Evolutionary conservation across 2,113 vertebrate genomes (phyloP).

Genomic region (Microtus ochrogaster): DNA sequence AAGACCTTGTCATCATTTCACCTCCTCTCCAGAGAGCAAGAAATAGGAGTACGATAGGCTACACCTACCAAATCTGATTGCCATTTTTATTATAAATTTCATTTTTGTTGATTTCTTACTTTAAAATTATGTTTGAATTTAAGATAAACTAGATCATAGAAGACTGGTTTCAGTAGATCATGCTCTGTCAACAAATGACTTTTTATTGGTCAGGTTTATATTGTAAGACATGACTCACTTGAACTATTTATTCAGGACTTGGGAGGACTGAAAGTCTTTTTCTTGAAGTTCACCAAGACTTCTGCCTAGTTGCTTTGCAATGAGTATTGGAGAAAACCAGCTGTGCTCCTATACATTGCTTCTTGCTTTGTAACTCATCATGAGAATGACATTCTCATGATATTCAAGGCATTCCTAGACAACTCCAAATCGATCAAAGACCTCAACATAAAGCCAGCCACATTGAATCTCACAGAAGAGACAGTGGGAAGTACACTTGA

Average conservation of each 20-base stretch:
- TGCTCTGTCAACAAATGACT: too few species aligned
- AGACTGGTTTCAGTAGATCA: neutral
- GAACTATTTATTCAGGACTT: neutral
- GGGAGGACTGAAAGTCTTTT: neutral
- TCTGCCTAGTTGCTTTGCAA: neutral
- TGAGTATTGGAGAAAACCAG: neutral
- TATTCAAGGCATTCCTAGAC: constrained; percentile 7
- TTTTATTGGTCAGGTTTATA: neutral
- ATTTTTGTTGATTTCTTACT: neutral
- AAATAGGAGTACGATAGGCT: neutral
- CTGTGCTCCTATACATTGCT: neutral
- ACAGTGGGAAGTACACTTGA: too few species aligned
- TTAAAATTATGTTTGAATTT: constrained; percentile 11
- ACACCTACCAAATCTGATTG: neutral
- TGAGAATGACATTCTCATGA: neutral
- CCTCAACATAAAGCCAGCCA: too few species aligned
- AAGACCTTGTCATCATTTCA: constrained; percentile 24
- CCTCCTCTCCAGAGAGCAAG: neutral
- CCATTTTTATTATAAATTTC: neutral
- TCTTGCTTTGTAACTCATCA: neutral
- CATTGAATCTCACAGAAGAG: too few species aligned
- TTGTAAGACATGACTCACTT: neutral
- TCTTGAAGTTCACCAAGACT: too few species aligned
- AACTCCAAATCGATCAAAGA: neutral
- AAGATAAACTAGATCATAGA: neutral